Conservation (phyloP, 2,888 invertebrate genomes). For the Mimas tiliae region DNA sequence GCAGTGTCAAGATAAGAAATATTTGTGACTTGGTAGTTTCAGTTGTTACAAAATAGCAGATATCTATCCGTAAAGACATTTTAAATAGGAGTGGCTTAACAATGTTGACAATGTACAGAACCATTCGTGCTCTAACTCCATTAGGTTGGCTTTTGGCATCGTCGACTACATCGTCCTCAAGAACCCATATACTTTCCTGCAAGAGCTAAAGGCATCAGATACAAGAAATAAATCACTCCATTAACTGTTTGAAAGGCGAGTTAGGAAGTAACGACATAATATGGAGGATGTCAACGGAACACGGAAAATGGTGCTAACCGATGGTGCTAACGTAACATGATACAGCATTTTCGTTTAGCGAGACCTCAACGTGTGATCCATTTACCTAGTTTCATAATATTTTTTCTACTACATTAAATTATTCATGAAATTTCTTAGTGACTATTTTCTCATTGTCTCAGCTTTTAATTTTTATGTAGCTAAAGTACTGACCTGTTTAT, state of each 20-base stretch:
- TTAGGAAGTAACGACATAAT: neutral
- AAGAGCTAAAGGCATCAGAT: too few relatives aligned
- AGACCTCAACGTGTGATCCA: neutral
- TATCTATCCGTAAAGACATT: too few relatives aligned
- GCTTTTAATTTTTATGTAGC: neutral
- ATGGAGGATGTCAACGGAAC: neutral
- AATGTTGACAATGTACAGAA: too few relatives aligned
- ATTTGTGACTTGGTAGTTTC: too few relatives aligned
- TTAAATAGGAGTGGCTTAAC: too few relatives aligned
- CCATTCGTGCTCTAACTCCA: too few relatives aligned
- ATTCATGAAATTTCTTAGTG: neutral
- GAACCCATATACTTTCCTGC: too few relatives aligned
- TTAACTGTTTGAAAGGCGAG: neutral
- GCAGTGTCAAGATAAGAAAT: too few relatives aligned
- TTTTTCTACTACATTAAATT: neutral
- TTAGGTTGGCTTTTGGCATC: too few relatives aligned
- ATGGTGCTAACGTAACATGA: neutral
- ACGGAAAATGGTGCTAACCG: neutral
- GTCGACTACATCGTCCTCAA: too few relatives aligned
- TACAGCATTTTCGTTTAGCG: neutral
- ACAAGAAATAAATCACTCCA: neutral
- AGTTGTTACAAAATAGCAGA: too few relatives aligned
- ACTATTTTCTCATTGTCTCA: neutral
- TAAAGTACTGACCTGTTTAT: neutral
- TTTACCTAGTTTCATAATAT: conserved; percentile 5